Conservation (phyloP, 2,113 vertebrate genomes). For the Fulica atra region DNA sequence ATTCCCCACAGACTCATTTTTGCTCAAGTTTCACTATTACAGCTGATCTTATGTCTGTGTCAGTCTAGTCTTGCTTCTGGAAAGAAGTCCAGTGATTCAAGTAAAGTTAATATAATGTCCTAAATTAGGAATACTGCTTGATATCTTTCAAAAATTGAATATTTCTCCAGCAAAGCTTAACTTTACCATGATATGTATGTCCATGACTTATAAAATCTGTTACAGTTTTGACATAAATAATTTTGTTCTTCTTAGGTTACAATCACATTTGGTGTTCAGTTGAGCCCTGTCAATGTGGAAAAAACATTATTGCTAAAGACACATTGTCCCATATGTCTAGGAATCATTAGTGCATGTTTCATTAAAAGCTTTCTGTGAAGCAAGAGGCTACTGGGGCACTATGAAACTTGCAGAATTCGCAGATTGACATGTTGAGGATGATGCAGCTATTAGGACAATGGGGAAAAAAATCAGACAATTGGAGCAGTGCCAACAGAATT, state of each 20-base stretch:
- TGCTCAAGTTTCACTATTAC: neutral
- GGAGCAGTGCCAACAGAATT: neutral
- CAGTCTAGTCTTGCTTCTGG: neutral
- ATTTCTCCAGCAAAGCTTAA: neutral
- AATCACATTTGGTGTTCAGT: neutral
- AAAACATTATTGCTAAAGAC: neutral
- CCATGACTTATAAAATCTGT: neutral
- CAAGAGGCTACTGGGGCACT: neutral
- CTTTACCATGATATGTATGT: neutral
- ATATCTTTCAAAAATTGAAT: neutral
- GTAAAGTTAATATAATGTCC: neutral
- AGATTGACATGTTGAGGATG: neutral
- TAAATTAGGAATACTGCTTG: neutral
- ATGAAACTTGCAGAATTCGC: neutral
- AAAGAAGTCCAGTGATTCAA: neutral
- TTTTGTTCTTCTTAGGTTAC: neutral
- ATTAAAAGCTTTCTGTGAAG: neutral
- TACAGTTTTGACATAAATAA: neutral
- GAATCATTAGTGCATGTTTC: neutral
- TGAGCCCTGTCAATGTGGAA: neutral
- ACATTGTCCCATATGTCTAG: neutral
- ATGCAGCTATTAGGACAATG: neutral
- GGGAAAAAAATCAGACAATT: neutral
- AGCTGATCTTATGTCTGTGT: neutral
- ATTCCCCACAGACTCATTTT: neutral